Base-by-base conservation (phyloP, 2,113 vertebrate species). In the Drymodes brunneopygia region DNA sequence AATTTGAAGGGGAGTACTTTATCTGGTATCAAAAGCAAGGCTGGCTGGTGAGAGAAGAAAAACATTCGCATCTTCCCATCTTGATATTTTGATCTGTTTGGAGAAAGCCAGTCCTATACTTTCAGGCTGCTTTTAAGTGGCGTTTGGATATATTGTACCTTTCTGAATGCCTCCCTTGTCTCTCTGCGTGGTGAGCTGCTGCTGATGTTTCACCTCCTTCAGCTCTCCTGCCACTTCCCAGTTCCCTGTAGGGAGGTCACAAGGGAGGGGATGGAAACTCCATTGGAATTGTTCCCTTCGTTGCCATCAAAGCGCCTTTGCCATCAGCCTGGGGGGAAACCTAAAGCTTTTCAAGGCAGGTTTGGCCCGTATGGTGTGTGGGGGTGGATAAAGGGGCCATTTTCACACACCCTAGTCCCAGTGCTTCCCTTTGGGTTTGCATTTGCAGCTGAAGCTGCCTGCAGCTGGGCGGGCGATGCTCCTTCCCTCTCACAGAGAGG, bases 71-170 rank as follows among this genome's bases (percentile, higher is more conserved):
- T 73, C 71, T 88, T 77, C 72, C 54, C 5, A 5, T 57, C 31
- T 25, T 28, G 57, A 3, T 74, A 8, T 45, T 86, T 70, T 33
- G 35, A 54, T n/a, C 51, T 16, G 33, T 17, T 25, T 64, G 77
- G 77, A 75, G 69, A 61, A 81, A 72, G 25, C 57, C 44, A 9
- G 19, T 66, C 42, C 58, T 18, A 1, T 35, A 6, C 15, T 81
- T 54, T 7, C 27, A 19, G 70, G 54, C 42, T 44, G 71, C 48
- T 60, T 90, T 51, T 47, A 83, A 47, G 64, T 50, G 25, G 38
- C 0, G 0, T 66, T 89, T 0, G 1, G 38, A 3, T 40, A 23
- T 1, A 1, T 38, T 6, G 45, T 38, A 14, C 11, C 60, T 60
- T n/a, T 45, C 22, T 33, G 19, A 33, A 31, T 25, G 60, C 15